phyloP scores from a whole-genome alignment of 2,797 vertebrate species.

The Hydrophis major region DNA sequence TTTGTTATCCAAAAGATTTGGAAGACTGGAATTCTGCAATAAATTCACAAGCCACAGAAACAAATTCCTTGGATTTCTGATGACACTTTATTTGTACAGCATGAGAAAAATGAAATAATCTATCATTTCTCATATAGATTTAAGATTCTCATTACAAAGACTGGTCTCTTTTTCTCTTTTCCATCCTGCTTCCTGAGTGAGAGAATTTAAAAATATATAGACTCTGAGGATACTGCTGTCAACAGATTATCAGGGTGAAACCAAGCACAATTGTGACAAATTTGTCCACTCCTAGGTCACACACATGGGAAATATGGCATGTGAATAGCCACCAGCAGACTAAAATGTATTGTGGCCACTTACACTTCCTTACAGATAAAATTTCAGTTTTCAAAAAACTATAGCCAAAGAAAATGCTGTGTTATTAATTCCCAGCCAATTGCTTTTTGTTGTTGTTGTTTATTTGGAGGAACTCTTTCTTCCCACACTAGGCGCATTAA shows the following conservation, averaged over 20 bases:
- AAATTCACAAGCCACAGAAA: neutral
- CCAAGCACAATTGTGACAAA: neutral
- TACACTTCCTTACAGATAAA: constrained; percentile 36
- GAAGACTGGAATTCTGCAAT: neutral
- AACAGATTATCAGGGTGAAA: neutral
- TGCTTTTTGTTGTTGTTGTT: constrained; percentile 38
- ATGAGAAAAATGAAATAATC: neutral
- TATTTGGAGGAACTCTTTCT: constrained; percentile 23
- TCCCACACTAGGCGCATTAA: constrained; percentile 39
- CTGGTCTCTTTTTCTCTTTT: neutral
- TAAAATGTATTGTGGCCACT: constrained; percentile 49
- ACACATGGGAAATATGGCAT: neutral
- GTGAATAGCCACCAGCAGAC: neutral
- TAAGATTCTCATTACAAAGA: neutral
- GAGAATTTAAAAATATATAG: neutral
- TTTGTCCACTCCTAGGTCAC: neutral
- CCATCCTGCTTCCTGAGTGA: no score
- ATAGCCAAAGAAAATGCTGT: constrained; percentile 19
- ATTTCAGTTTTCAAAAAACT: constrained; percentile 23
- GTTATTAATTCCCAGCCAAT: constrained; percentile 46
- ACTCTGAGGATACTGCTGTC: no score
- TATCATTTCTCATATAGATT: neutral
- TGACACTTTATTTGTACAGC: neutral
- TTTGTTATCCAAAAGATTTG: neutral
- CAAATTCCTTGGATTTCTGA: neutral